Evolutionary conservation across 1,140 invertebrate species (phyloP).

Genomic region (Drosophila nigromelanica): DNA sequence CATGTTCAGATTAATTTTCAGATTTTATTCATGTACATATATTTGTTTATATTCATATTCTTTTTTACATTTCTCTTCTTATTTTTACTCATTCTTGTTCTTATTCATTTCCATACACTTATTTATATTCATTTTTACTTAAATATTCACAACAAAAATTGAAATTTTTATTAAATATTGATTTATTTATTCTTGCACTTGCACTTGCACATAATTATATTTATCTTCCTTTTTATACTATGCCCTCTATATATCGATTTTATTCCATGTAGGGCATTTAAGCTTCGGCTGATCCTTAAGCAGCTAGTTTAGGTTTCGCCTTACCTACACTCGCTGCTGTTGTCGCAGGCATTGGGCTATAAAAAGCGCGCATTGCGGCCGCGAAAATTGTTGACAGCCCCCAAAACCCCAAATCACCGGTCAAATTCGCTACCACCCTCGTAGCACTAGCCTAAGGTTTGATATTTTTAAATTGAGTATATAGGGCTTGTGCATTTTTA

Average conservation of each 20-base stretch:
- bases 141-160: no score
- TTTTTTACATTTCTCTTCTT: neutral
- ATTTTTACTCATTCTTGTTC: neutral
- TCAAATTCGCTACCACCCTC: no score
- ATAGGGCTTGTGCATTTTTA: no score
- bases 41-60: neutral
- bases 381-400: constrained; percentile 49
- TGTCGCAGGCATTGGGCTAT: constrained; percentile 64
- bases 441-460: no score
- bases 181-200: no score
- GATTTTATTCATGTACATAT: no score
- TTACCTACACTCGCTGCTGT: constrained; percentile 11
- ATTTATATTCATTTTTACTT: neutral
- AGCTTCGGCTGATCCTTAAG: neutral
- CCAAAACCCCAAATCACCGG: neutral
- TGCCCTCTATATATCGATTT: no score
- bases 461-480: no score
- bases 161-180: no score
- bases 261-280: constrained; percentile 1
- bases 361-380: constrained; percentile 34
- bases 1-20: no score
- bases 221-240: neutral
- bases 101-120: neutral
- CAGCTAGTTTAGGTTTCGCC: neutral
- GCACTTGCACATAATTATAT: no score